Percentiles rank a stretch among this genome's conserved stretches.
Evolutionary conservation across 30 jellyfish, hydroid and myxozoan species (phyloP).

Genomic region (Mastigias papua): DNA sequence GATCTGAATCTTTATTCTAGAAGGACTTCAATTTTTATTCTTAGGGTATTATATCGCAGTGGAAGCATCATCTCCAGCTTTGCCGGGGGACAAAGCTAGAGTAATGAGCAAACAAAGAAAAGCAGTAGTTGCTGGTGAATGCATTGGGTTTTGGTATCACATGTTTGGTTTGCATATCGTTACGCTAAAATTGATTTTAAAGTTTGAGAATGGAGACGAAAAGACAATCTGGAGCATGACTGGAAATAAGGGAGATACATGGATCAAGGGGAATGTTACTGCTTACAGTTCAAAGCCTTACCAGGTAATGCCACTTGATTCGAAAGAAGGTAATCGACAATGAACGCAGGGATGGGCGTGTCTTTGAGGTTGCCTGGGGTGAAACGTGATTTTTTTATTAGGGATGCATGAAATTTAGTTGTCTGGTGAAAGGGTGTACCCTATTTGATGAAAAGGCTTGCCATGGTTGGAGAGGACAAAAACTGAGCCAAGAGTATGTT

Average conservation of each 20-base stretch:
- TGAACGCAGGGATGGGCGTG: too few relatives aligned
- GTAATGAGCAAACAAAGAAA: conserved; percentile 60
- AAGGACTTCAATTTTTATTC: too few relatives aligned
- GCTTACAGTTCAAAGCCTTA: background rate
- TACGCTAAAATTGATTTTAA: conserved; percentile 40
- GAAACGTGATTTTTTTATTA: too few relatives aligned
- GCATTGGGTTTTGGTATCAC: conserved; percentile 83
- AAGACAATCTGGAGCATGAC: conserved; percentile 67
- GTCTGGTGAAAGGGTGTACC: too few relatives aligned
- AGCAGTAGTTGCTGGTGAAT: conserved; percentile 16
- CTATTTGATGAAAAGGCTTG: too few relatives aligned
- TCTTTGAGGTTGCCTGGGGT: too few relatives aligned
- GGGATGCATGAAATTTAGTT: too few relatives aligned
- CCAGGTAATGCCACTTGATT: conserved; percentile 7
- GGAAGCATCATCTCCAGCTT: conserved; percentile 93
- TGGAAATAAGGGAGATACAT: conserved; percentile 74
- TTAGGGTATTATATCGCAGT: conserved; percentile 75
- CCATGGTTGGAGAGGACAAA: too few relatives aligned
- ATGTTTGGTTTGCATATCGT: conserved; percentile 86
- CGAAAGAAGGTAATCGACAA: too few relatives aligned
- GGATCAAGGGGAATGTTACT: conserved; percentile 50
- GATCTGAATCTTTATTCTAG: too few relatives aligned
- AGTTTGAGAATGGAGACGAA: conserved; percentile 12
- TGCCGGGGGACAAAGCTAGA: conserved; percentile 69
- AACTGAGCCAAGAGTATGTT: too few relatives aligned